Conservation (phyloP, 2,888 invertebrate genomes). For the Drosophila flavopinicola region DNA sequence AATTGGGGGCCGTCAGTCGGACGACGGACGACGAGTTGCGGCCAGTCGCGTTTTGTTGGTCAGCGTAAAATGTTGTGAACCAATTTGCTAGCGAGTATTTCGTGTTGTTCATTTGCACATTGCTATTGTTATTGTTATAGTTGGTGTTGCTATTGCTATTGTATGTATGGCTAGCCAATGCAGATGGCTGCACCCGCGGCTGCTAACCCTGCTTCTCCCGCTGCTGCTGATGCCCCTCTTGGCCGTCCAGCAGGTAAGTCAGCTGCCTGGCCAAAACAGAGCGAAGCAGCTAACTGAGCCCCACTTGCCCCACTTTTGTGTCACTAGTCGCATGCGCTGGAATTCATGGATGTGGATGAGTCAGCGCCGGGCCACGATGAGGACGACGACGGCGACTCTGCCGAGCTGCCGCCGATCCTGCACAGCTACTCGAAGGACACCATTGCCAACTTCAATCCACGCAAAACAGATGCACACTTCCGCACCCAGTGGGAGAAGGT, state of each 20-base stretch:
- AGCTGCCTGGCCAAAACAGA: neutral
- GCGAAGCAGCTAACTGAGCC: neutral
- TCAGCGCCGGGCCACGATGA: slow-evolving; percentile 33
- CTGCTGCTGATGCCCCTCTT: slow-evolving; percentile 16
- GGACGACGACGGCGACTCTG: slow-evolving; percentile 43
- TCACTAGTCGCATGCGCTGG: slow-evolving; percentile 45
- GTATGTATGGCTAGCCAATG: slow-evolving; percentile 19
- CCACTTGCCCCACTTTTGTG: neutral
- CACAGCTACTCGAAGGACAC: slow-evolving; percentile 59
- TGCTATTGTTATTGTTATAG: slow-evolving; percentile 8
- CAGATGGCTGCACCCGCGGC: slow-evolving; percentile 9
- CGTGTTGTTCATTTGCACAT: slow-evolving; percentile 14
- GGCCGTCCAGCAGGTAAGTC: slow-evolving; percentile 36
- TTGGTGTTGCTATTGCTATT: slow-evolving; percentile 13
- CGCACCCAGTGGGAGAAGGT: slow-evolving; percentile 59
- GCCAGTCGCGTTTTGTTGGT: slow-evolving; percentile 57
- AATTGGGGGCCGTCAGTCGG: slow-evolving; percentile 32
- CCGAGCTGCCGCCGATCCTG: slow-evolving; percentile 43
- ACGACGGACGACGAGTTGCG: slow-evolving; percentile 28
- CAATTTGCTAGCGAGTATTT: slow-evolving; percentile 13
- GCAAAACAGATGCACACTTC: slow-evolving; percentile 54
- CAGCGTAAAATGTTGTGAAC: slow-evolving; percentile 70
- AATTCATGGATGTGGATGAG: slow-evolving; percentile 67
- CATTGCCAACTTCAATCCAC: slow-evolving; percentile 66
- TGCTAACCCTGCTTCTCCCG: slow-evolving; percentile 14